Evolutionary conservation across 2,113 vertebrate genomes (phyloP).

Genomic region (Chionodraco myersi): DNA sequence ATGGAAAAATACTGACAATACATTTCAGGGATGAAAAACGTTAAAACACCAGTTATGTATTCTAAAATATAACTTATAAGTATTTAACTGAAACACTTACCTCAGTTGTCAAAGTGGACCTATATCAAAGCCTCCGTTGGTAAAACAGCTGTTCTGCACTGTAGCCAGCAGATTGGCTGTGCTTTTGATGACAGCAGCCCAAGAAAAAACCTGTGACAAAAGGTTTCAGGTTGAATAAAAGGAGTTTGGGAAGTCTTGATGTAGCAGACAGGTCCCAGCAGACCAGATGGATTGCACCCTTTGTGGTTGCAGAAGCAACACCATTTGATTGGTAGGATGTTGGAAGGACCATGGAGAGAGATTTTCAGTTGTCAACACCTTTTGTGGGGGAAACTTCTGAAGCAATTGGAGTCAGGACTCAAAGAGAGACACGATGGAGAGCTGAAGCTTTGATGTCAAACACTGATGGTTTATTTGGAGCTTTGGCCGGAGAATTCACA

Average conservation of each 20-base stretch:
- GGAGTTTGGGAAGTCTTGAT: background rate
- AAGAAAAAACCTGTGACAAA: too few species aligned
- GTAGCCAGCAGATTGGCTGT: background rate
- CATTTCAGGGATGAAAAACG: too few species aligned
- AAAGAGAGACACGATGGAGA: too few species aligned
- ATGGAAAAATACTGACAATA: too few species aligned
- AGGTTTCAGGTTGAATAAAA: slow-evolving; percentile 1
- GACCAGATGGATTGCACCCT: background rate
- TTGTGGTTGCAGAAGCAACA: background rate
- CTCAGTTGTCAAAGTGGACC: background rate
- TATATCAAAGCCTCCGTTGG: slow-evolving; percentile 22
- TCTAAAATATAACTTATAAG: background rate
- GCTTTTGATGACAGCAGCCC: background rate
- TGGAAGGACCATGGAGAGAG: background rate
- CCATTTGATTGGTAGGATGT: background rate
- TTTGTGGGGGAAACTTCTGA: background rate
- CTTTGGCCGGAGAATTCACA: too few species aligned
- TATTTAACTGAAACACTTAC: too few species aligned
- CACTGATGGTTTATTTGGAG: too few species aligned
- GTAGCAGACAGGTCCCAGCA: background rate
- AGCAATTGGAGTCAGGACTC: too few species aligned
- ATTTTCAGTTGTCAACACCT: background rate
- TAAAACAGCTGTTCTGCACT: slow-evolving; percentile 16
- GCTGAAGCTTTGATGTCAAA: too few species aligned
- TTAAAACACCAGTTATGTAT: background rate